Base-by-base conservation (phyloP, 2,113 vertebrate species). In the Trogon melanurus region DNA sequence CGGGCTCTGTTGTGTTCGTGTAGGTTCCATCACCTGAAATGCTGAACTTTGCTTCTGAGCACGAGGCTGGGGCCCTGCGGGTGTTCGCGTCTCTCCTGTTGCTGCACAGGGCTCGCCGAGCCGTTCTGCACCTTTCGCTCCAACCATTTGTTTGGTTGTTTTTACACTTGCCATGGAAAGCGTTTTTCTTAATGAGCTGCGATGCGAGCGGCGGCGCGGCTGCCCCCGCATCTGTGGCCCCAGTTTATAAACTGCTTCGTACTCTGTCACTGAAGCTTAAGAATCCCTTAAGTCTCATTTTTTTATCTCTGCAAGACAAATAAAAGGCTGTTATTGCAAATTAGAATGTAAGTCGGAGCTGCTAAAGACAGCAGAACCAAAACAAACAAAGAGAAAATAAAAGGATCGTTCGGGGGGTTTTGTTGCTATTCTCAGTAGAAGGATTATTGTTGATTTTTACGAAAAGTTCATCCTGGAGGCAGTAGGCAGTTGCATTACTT, bases 391-490 rank as follows among this genome's bases (percentile, higher is more conserved):
- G 85, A 2, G 23, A 47, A 71, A 79, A 62, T 19, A 2, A 58
- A 61, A 87, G 90, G 66, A 2, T 53, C 36, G 64, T 82, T 80
- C 14, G 47, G 69, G 36, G 56, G 36, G 5, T 16, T 47, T 21
- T 71, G 57, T 57, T 72, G 44, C 26, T 64, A 0, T 74, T 56
- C 80, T 91, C 81, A 8, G 80, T 18, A 89, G 87, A 74, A 76
- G 57, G 92, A 65, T 93, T 95, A 51, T 71, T 95, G 94, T 91
- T 91, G 82, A 48, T 65, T 89, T 93, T 94, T 71, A 66, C 58
- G 90, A 47, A 38, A 96, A 96, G 96, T 90, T 97, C 91, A 95
- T 97, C 95, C 93, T 93, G 71, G 89, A 97, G 92, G 91, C 94
- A 96, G 80, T 17, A 88, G 94, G 96, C 92, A 85, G 65, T 92